A percentile compares a stretch with the other conserved stretches of the same genome.
phyloP scores from a whole-genome alignment of 1,140 invertebrate genomes.

The Apis laboriosa region DNA sequence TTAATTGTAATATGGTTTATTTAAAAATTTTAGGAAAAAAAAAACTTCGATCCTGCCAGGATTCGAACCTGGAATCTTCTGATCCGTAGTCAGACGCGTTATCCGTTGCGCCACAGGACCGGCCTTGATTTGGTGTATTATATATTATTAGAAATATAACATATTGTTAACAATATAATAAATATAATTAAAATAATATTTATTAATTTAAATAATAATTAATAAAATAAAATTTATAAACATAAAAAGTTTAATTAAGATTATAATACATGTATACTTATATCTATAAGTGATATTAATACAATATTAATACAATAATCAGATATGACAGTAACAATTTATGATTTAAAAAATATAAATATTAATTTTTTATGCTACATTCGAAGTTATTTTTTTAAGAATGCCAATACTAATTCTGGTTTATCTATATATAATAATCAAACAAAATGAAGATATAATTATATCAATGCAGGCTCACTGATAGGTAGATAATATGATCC shows the following conservation, averaged over 20 bases:
- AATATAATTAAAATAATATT: neutral
- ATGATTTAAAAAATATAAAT: neutral
- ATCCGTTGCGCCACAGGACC: conserved; percentile 95
- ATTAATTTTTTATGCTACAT: neutral
- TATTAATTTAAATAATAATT: neutral
- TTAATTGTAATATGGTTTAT: neutral
- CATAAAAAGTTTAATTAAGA: neutral
- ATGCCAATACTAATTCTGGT: neutral
- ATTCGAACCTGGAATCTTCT: conserved; percentile 96
- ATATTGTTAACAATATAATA: neutral
- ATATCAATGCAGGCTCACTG: neutral
- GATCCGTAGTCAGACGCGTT: conserved; percentile 96
- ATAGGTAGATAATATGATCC: neutral
- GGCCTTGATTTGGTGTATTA: neutral
- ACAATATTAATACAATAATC: too few relatives aligned
- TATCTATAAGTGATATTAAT: too few relatives aligned
- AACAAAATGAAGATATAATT: neutral
- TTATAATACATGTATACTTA: too few relatives aligned
- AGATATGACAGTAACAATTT: neutral
- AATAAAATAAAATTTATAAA: neutral
- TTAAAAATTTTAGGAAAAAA: conserved; percentile 49
- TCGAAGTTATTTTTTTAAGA: neutral
- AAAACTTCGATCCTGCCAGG: conserved; percentile 88
- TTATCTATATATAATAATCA: neutral
- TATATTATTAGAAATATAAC: neutral